Percentiles rank a stretch among this genome's conserved stretches.
Conservation (phyloP, 2,113 vertebrate species). For the Apistogramma diplotaenia region DNA sequence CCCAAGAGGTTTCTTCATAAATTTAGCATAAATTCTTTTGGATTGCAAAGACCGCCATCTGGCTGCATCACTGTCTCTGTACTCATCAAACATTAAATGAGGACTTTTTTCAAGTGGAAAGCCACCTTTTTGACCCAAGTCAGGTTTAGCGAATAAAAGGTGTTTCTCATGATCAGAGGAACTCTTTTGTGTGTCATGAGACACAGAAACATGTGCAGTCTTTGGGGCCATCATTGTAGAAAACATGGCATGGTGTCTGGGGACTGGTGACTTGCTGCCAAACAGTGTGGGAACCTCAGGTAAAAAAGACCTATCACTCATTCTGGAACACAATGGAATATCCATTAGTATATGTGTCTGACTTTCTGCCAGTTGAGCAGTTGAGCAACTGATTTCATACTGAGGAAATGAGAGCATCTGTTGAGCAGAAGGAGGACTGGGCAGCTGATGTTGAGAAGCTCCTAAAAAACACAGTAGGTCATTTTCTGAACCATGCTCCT, state of each 20-base stretch:
- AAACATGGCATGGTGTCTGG: too few relatives aligned
- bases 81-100: neutral
- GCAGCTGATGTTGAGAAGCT: too few relatives aligned
- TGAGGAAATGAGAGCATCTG: rapidly evolving
- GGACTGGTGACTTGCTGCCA: neutral
- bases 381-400: rapidly evolving
- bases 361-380: neutral
- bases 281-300: too few relatives aligned
- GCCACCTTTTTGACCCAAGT: too few relatives aligned
- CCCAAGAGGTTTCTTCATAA: rapidly evolving
- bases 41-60: rapidly evolving
- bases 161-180: rapidly evolving
- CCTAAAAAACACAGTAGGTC: too few relatives aligned
- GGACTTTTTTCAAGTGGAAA: neutral
- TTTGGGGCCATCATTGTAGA: too few relatives aligned
- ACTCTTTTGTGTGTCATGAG: neutral
- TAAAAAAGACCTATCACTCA: too few relatives aligned
- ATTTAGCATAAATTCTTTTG: rapidly evolving
- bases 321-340: neutral
- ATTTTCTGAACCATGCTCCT: too few relatives aligned
- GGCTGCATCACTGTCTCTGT: rapidly evolving
- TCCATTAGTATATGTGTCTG: neutral
- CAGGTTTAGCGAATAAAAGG: neutral
- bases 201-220: rapidly evolving
- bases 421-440: neutral